Evolutionary conservation across 2,888 invertebrate genomes (phyloP).

Genomic region (Phoenoteleia sp.): DNA sequence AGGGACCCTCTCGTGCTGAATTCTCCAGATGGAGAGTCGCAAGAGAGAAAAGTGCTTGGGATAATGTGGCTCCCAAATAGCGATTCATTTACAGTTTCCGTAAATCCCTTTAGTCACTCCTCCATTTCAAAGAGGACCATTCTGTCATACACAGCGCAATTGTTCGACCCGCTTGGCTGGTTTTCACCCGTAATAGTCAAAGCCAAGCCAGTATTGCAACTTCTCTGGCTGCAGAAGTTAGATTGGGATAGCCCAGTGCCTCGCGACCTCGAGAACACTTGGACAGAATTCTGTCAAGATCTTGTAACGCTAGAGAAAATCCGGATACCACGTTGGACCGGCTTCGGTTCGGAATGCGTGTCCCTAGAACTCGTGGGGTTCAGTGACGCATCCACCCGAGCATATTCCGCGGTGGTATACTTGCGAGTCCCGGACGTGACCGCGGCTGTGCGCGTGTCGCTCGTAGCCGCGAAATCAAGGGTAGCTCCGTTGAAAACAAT

Average conservation of each 20-base stretch:
- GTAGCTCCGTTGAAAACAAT: not conserved
- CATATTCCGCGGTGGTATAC: not conserved
- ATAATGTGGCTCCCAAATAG: not conserved
- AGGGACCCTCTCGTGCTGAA: not conserved
- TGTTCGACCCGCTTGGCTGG: not conserved
- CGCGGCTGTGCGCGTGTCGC: not conserved
- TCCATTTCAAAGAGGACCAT: slow-evolving; percentile 36
- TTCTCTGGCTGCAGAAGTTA: no score
- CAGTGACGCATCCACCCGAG: not conserved
- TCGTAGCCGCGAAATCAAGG: not conserved
- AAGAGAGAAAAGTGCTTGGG: slow-evolving; percentile 15
- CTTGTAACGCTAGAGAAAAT: not conserved
- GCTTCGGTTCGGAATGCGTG: not conserved
- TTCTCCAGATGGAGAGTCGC: not conserved
- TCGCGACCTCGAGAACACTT: no score
- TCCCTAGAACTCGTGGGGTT: not conserved
- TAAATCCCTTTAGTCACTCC: not conserved
- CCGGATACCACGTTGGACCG: not conserved
- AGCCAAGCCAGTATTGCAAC: no score
- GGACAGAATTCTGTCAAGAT: not conserved
- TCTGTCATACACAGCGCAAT: slow-evolving; percentile 44
- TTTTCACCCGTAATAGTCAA: not conserved
- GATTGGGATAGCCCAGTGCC: no score
- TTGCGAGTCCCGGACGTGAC: not conserved
- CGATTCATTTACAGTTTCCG: not conserved